Evolutionary conservation across 2,113 vertebrate species (phyloP).

Genomic region (Alethe diademata): DNA sequence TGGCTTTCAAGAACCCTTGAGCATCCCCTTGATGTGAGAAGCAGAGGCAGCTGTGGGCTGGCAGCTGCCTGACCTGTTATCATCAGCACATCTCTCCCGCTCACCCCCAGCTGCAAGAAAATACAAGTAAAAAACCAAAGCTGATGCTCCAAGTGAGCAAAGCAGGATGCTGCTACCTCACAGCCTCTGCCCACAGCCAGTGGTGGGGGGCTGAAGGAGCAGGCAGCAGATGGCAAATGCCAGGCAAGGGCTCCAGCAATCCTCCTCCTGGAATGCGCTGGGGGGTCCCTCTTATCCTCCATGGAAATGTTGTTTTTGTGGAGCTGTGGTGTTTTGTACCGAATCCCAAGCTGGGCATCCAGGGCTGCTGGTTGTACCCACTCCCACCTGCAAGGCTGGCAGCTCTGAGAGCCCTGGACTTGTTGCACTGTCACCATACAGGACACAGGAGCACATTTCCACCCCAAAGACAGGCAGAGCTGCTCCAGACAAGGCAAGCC

Average conservation of each 20-base stretch:
- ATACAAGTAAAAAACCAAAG: background rate
- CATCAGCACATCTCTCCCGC: background rate
- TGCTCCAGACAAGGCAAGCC: background rate
- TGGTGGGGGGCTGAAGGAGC: background rate
- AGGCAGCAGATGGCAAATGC: background rate
- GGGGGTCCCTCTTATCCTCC: background rate
- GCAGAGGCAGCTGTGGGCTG: conserved; percentile 9
- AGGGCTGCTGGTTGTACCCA: background rate
- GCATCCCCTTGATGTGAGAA: background rate
- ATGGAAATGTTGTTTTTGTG: background rate
- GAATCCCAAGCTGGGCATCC: background rate
- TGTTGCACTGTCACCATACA: background rate
- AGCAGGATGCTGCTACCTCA: conserved; percentile 16
- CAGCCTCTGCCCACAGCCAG: background rate
- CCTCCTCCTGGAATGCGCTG: background rate
- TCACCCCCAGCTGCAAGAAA: background rate
- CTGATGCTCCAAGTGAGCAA: background rate
- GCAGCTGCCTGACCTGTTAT: background rate
- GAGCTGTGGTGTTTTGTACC: background rate
- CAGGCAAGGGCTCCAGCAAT: background rate
- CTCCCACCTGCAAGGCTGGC: accelerated
- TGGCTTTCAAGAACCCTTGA: background rate
- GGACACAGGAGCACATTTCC: accelerated
- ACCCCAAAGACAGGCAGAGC: background rate
- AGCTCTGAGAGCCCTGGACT: background rate